Evolutionary conservation across 2,888 invertebrate species (phyloP).

Genomic region (Acronicta alni): DNA sequence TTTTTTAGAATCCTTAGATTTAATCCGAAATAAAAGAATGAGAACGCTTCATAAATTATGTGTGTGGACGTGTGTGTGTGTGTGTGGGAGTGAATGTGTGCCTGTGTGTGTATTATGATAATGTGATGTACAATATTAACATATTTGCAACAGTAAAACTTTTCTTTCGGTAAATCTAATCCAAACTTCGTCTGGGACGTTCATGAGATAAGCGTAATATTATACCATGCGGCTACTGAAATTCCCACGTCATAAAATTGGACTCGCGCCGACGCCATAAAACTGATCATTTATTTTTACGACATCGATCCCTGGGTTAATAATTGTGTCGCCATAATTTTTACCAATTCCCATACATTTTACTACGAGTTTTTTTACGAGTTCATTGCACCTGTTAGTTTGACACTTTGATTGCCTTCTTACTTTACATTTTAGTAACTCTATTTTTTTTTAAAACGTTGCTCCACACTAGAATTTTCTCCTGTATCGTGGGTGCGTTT

Average conservation of each 20-base stretch:
- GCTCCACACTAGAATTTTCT: too few species aligned
- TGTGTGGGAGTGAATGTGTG: too few species aligned
- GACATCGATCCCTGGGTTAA: constrained; percentile 77
- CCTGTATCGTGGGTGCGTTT: too few species aligned
- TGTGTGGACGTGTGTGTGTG: too few species aligned
- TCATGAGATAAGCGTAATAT: constrained; percentile 72
- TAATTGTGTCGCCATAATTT: constrained; percentile 80
- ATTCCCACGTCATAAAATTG: constrained; percentile 83
- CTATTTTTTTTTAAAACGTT: too few species aligned
- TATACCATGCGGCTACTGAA: constrained; percentile 74
- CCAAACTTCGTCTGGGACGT: constrained; percentile 46
- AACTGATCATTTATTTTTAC: constrained; percentile 83
- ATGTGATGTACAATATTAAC: too few species aligned
- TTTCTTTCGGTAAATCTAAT: constrained; percentile 37
- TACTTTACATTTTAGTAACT: constrained; percentile 23
- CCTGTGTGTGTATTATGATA: too few species aligned
- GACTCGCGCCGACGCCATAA: constrained; percentile 73
- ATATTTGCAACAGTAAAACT: constrained; percentile 19
- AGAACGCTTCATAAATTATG: too few species aligned
- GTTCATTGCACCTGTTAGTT: constrained; percentile 41
- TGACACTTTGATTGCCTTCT: constrained; percentile 37
- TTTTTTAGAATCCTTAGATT: too few species aligned
- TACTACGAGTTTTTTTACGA: constrained; percentile 54
- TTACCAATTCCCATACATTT: constrained; percentile 64
- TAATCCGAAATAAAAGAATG: too few species aligned